A percentile compares a stretch with the other conserved stretches of the same genome.
These are phyloP conservation scores for Sinocyclocheilus maitianheensis DNA, from an alignment of 2,113 vertebrate genomes.

Conservation along the genomic window DNA sequence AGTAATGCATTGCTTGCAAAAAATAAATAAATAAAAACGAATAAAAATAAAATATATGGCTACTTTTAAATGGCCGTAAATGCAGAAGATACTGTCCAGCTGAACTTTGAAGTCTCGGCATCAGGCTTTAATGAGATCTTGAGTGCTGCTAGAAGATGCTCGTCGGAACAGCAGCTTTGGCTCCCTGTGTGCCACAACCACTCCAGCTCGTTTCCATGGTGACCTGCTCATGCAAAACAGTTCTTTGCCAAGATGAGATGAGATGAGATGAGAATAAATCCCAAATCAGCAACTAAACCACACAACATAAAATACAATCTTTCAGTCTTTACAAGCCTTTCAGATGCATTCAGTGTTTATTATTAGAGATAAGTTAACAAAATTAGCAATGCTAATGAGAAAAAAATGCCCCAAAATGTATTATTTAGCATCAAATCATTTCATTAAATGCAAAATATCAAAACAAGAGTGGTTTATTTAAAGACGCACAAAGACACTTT, in stretches of 20 bases:
- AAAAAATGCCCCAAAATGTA: not conserved
- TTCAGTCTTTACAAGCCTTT: not conserved
- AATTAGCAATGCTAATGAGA: not conserved
- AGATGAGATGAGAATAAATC: not conserved
- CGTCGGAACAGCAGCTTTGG: not conserved
- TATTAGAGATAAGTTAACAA: not conserved
- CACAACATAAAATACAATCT: too few relatives aligned
- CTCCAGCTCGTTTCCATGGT: constrained; percentile 5
- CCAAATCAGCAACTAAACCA: not conserved
- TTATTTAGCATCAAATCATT: not conserved
- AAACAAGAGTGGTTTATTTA: not conserved
- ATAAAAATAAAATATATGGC: too few relatives aligned
- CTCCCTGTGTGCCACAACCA: too few relatives aligned
- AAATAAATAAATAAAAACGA: too few relatives aligned
- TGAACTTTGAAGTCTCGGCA: not conserved
- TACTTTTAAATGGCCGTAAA: not conserved
- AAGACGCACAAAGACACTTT: not conserved
- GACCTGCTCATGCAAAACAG: not conserved
- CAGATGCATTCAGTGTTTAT: not conserved
- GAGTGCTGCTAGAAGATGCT: not conserved
- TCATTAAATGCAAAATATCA: not conserved
- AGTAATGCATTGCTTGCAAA: too few relatives aligned
- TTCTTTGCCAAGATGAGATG: constrained; percentile 24
- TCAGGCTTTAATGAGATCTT: constrained; percentile 45
- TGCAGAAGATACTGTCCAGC: not conserved